A percentile compares a stretch with the other conserved stretches of the same genome.
These are phyloP conservation scores for Caenorhabditis sp. DNA, from an alignment of 2,888 invertebrate species.

Conservation along the genomic window DNA sequence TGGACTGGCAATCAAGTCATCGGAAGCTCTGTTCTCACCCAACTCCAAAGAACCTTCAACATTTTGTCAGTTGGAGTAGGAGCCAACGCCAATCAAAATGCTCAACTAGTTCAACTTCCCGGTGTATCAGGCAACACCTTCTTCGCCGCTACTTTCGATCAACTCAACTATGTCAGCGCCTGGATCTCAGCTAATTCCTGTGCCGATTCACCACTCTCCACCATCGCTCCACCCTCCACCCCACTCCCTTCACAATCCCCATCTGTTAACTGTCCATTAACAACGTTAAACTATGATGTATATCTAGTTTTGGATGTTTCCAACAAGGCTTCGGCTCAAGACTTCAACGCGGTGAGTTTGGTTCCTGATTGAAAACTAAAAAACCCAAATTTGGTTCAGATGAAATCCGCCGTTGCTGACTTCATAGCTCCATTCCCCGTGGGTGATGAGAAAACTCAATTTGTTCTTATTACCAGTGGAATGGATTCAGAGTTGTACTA, in stretches of 20 bases:
- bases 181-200: constrained; percentile 51
- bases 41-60: constrained; percentile 43
- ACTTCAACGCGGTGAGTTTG: constrained; percentile 43
- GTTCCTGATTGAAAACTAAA: no score
- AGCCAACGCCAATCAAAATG: constrained; percentile 33
- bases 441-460: constrained; percentile 39
- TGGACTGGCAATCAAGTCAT: constrained; percentile 42
- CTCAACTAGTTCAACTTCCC: constrained; percentile 41
- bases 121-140: constrained; percentile 41
- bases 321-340: constrained; percentile 30
- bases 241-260: constrained; percentile 49
- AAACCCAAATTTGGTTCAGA: constrained; percentile 19
- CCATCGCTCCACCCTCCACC: constrained; percentile 36
- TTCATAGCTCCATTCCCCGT: constrained; percentile 45
- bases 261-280: constrained; percentile 46
- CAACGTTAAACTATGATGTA: constrained; percentile 49
- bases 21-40: constrained; percentile 33
- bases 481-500: constrained; percentile 54
- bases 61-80: constrained; percentile 47
- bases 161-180: constrained; percentile 46
- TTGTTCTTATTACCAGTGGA: constrained; percentile 49
- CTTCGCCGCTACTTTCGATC: constrained; percentile 46
- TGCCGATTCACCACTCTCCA: constrained; percentile 46
- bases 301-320: constrained; percentile 58
- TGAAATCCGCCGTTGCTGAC: constrained; percentile 45